Evolutionary conservation across 2,888 invertebrate species (phyloP), one percentile per base, ranked within the genome.

Genomic region (Apodemia mormo): DNA sequence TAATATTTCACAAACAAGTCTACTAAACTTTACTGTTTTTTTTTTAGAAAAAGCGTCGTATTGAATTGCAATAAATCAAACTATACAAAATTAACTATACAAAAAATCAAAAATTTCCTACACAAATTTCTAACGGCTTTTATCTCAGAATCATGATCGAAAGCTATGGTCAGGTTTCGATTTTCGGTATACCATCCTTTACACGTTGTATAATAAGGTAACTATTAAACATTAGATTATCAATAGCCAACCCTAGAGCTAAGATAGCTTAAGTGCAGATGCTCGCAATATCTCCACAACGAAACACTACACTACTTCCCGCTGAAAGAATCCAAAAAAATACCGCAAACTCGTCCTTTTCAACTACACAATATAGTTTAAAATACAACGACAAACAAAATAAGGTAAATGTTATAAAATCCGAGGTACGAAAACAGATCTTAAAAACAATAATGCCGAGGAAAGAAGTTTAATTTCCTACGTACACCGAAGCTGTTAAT

Each of bases 391-490:
- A 73, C 74, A 77, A 80, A 78, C 79, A 79, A 79, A 80, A 77
- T 76, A 80, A 76, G 73, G 78, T 74, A 77, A 76, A 72, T 73
- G 74, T 74, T 73, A 74, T 70, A 70, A 69, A 73, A 71, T 71
- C 70, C 68, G 77, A 74, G 73, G 78, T 81, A 84, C 58, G 80
- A 86, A 82, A 83, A 82, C 83, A 79, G 77, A 75, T 82, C 81
- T 80, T 79, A 76, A 77, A 74, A 73, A 80, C 79, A 74, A 75
- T 76, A 68, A 70, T 65, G 69, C 70, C 58, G 72, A 77, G 81
- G 82, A 80, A 80, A 82, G 82, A 78, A 81, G 81, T 79, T 87
- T 85, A 85, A 85, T 85, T 85, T 88, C 83, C 86, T 82, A 81
- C 84, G 83, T 76, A 82, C 80, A 80, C 80, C 80, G 74, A 76